These are phyloP conservation scores for human (Homo sapiens) DNA, from an alignment of 2,113 vertebrate genomes.

Conservation along the genomic window GRCh38 chr2:162238001-162238500, in stretches of 20 bases:
- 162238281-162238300: background rate
- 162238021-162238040: too few relatives aligned
- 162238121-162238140: too few relatives aligned
- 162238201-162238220: background rate
- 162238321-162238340: background rate
- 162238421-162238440: slow-evolving; percentile 19
- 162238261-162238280: background rate
- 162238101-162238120: too few relatives aligned
- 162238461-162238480: slow-evolving; percentile 36
- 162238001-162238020: too few relatives aligned
- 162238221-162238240: slow-evolving; percentile 7
- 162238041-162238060: too few relatives aligned
- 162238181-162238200: too few relatives aligned
- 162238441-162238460: slow-evolving; percentile 46
- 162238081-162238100: too few relatives aligned
- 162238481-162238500: slow-evolving; percentile 45
- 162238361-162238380: slow-evolving; percentile 44
- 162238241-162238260: background rate
- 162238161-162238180: too few relatives aligned
- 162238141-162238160: too few relatives aligned
- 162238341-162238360: background rate
- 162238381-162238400: slow-evolving; percentile 35
- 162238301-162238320: background rate
- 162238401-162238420: background rate
- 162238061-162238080: too few relatives aligned